phyloP scores from a whole-genome alignment of 2,113 vertebrate genomes.

The Phylloscopus trochiloides region DNA sequence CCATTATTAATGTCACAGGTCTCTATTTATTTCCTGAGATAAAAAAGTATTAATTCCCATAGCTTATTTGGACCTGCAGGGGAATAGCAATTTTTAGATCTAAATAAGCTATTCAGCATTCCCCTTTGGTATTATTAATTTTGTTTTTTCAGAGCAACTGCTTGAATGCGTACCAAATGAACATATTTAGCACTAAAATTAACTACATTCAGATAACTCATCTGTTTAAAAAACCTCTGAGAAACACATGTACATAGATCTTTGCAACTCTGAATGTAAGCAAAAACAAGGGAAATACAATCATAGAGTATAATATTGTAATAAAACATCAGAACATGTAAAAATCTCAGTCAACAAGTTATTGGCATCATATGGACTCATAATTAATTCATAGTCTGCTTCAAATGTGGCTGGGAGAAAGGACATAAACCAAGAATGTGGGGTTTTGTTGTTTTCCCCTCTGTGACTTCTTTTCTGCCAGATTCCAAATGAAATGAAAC shows the following conservation, averaged over 20 bases:
- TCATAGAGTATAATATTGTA: neutral
- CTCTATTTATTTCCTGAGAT: slow-evolving; percentile 24
- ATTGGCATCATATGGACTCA: slow-evolving; percentile 46
- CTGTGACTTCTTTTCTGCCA: slow-evolving; percentile 48
- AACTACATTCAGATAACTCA: neutral
- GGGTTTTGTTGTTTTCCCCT: slow-evolving; percentile 20
- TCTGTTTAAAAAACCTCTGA: neutral
- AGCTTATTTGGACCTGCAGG: neutral
- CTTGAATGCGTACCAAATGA: neutral
- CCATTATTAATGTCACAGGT: slow-evolving; percentile 33
- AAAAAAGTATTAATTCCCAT: slow-evolving; percentile 21
- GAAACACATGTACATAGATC: neutral
- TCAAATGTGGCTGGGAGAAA: slow-evolving; percentile 27
- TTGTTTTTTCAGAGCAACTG: neutral
- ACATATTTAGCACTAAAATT: neutral
- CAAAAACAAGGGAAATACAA: neutral
- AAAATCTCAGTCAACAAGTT: slow-evolving; percentile 26
- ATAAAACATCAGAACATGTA: slow-evolving; percentile 49
- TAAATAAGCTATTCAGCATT: neutral
- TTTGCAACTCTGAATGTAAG: neutral
- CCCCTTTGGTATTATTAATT: neutral
- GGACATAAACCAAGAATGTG: slow-evolving; percentile 40
- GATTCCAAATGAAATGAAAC: slow-evolving; percentile 67
- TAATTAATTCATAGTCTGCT: slow-evolving; percentile 68
- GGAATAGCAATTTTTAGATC: neutral